Evolutionary conservation across 2,888 invertebrate species (phyloP).

Genomic region (Odontocolon sp.): DNA sequence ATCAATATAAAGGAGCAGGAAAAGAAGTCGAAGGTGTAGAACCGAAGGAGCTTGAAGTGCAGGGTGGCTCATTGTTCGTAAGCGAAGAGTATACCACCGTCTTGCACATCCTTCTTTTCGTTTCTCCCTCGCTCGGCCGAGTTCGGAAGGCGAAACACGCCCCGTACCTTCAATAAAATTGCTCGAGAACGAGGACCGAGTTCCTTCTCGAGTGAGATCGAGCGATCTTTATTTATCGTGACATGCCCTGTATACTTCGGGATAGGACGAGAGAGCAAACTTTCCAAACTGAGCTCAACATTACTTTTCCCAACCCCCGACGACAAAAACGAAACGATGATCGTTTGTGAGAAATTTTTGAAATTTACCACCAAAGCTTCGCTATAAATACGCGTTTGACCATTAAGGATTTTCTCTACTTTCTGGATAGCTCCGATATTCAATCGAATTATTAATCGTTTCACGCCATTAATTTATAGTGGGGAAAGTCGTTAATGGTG

Average conservation of each 20-base stretch:
- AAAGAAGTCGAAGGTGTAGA: conserved; percentile 22
- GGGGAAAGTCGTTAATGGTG: neutral
- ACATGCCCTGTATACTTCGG: neutral
- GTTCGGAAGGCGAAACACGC: conserved; percentile 46
- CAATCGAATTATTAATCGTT: neutral
- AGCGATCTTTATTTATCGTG: conserved; percentile 38
- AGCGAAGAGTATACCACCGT: conserved; percentile 16
- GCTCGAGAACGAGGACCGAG: conserved; percentile 20
- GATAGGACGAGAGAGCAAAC: neutral
- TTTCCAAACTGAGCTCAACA: too few species aligned
- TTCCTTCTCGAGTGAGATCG: conserved; percentile 5
- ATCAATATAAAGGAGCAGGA: conserved; percentile 26
- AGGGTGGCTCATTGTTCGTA: conserved; percentile 36
- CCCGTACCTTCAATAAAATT: conserved; percentile 48
- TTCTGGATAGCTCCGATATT: neutral
- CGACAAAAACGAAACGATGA: neutral
- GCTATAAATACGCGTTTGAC: neutral
- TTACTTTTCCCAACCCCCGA: conserved; percentile 4
- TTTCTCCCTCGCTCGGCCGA: conserved; percentile 1
- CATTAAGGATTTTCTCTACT: neutral
- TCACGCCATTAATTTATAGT: conserved; percentile 1
- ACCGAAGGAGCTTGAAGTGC: conserved; percentile 36
- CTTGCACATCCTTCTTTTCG: conserved; percentile 36
- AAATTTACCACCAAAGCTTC: neutral
- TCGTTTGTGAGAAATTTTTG: neutral